Conservation (phyloP, 2,797 vertebrate species). For the Ctenochaetus hawaiiensis region DNA sequence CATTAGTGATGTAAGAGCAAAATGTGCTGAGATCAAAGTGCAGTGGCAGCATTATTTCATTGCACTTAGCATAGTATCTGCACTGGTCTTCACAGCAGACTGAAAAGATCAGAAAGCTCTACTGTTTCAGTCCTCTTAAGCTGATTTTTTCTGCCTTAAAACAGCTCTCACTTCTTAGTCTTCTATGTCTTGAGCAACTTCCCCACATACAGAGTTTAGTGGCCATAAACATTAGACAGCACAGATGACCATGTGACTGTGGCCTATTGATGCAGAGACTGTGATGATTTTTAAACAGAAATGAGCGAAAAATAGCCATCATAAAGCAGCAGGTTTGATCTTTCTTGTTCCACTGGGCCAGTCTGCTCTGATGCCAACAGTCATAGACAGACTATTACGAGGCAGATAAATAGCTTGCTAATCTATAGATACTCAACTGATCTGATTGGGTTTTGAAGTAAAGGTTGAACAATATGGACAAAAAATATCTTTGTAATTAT, state of each 20-base stretch:
- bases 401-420: too few relatives aligned
- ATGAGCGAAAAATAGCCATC: slow-evolving; percentile 44
- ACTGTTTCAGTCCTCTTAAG: background rate
- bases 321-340: slow-evolving; percentile 49
- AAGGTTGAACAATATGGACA: background rate
- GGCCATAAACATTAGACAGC: slow-evolving; percentile 31
- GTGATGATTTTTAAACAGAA: slow-evolving; percentile 48
- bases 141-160: slow-evolving; percentile 1
- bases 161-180: background rate
- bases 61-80: slow-evolving; percentile 18
- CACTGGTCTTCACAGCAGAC: slow-evolving; percentile 13
- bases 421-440: too few relatives aligned
- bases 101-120: slow-evolving; percentile 7
- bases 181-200: slow-evolving; percentile 14
- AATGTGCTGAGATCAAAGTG: slow-evolving; percentile 29
- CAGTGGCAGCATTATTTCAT: background rate
- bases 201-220: slow-evolving; percentile 7
- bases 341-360: slow-evolving; percentile 36
- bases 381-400: background rate
- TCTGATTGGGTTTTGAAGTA: too few relatives aligned
- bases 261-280: slow-evolving; percentile 52
- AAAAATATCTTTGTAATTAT: background rate
- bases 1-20: slow-evolving; percentile 38
- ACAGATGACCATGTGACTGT: slow-evolving; percentile 35
- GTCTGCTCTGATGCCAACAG: slow-evolving; percentile 49